Percentiles rank a stretch among this genome's conserved stretches.
Evolutionary conservation across 1,140 invertebrate genomes (phyloP).

Genomic region (Pachypeltis micranthus): DNA sequence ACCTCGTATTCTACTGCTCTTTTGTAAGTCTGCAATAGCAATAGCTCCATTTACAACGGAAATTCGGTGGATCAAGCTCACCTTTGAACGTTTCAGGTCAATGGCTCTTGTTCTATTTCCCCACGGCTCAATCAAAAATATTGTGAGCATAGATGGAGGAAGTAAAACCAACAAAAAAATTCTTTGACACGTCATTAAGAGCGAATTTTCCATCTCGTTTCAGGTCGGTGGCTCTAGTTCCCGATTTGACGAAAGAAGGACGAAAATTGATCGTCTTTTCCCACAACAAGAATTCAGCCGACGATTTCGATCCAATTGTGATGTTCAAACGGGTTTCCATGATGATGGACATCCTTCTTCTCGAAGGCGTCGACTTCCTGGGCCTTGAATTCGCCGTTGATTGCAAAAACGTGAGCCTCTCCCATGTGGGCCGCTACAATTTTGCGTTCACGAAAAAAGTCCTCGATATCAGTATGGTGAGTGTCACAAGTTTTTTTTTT

Average conservation of each 20-base stretch:
- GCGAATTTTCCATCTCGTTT: no score
- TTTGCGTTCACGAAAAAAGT: conserved; percentile 18
- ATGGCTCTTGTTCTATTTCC: no score
- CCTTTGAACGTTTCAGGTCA: no score
- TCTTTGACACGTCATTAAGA: no score
- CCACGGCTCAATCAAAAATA: no score
- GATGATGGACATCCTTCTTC: conserved; percentile 24
- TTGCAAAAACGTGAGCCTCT: conserved; percentile 20
- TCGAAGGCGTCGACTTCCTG: conserved; percentile 21
- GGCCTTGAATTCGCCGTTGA: conserved; percentile 24
- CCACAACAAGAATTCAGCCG: conserved; percentile 21
- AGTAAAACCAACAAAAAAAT: no score
- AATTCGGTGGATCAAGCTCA: no score
- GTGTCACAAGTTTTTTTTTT: background rate
- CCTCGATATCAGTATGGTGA: conserved; percentile 24
- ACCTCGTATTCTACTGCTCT: no score
- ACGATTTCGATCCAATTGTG: conserved; percentile 24
- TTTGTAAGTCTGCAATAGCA: no score
- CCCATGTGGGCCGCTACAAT: conserved; percentile 24
- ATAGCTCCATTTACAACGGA: no score
- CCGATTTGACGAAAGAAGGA: conserved; percentile 23
- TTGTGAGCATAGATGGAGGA: no score
- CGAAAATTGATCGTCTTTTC: conserved; percentile 27
- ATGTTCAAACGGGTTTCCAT: conserved; percentile 25
- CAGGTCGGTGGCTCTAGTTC: conserved; percentile 23